Evolutionary conservation across 2,888 invertebrate species (phyloP).

Genomic region (Micoletzkya japonica): DNA sequence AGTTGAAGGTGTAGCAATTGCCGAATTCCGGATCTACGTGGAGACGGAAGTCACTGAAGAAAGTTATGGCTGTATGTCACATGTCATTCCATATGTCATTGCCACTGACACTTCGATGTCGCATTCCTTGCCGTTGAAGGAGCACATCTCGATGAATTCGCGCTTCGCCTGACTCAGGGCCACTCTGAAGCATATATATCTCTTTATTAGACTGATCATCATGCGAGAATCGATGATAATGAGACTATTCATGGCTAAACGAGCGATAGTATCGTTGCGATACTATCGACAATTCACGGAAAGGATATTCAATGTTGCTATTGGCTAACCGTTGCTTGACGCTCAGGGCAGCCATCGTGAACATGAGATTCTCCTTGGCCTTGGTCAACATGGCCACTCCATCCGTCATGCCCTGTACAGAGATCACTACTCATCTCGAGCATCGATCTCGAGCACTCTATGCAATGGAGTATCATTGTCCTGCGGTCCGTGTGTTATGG

Average conservation of each 20-base stretch:
- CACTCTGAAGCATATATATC: conserved; percentile 18
- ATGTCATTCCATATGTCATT: not conserved
- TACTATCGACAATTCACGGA: not conserved
- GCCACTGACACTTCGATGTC: conserved; percentile 45
- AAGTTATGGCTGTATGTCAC: not conserved
- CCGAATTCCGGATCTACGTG: conserved; percentile 54
- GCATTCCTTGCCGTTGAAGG: conserved; percentile 52
- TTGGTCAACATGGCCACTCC: conserved; percentile 50
- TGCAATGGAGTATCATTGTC: no score
- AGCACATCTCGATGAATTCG: conserved; percentile 54
- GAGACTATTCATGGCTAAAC: not conserved
- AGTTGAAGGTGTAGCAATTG: conserved; percentile 52
- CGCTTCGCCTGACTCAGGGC: conserved; percentile 45
- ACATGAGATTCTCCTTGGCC: conserved; percentile 54
- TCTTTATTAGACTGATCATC: not conserved
- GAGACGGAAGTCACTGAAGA: conserved; percentile 45
- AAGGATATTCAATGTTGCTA: not conserved
- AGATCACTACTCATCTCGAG: not conserved
- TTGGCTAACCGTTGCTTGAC: conserved; percentile 26
- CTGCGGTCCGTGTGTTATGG: no score
- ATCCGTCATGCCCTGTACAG: conserved; percentile 53
- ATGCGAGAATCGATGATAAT: not conserved
- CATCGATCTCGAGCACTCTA: no score
- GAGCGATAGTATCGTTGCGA: not conserved
- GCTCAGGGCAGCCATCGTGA: conserved; percentile 51